phyloP scores from a whole-genome alignment of 92 coral and sea anemone genomes.

The Meandrina meandrites region DNA sequence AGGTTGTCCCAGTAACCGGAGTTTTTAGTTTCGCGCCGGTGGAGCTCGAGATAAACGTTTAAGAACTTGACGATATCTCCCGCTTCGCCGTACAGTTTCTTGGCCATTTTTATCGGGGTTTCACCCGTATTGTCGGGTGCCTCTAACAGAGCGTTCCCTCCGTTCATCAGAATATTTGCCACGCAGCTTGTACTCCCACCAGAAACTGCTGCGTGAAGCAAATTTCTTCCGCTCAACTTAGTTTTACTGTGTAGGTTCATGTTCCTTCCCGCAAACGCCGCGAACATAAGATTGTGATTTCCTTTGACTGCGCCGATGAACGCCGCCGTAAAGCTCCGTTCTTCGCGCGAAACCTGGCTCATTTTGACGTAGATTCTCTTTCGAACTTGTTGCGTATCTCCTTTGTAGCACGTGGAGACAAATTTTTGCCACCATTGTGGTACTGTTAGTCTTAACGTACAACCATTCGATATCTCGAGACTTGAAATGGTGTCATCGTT shows the following conservation, averaged over 20 bases:
- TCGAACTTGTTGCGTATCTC: constrained; percentile 58
- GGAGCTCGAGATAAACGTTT: constrained; percentile 56
- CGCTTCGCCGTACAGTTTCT: constrained; percentile 22
- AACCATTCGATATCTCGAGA: constrained; percentile 23
- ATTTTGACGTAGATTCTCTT: constrained; percentile 65
- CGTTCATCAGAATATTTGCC: constrained; percentile 66
- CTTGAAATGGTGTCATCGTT: constrained; percentile 20
- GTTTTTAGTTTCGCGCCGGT: constrained; percentile 35
- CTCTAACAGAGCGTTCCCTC: constrained; percentile 61
- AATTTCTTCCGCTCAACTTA: constrained; percentile 57
- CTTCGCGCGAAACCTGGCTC: constrained; percentile 69
- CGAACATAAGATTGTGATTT: constrained; percentile 62
- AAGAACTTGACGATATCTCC: constrained; percentile 55
- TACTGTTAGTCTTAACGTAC: constrained; percentile 45
- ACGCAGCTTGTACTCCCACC: constrained; percentile 61
- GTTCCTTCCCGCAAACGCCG: constrained; percentile 52
- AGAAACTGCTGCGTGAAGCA: constrained; percentile 74
- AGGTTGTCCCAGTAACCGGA: constrained; percentile 45
- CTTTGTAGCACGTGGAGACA: constrained; percentile 58
- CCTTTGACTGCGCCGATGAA: constrained; percentile 71
- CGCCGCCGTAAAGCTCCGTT: constrained; percentile 69
- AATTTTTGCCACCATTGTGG: constrained; percentile 78
- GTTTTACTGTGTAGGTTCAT: constrained; percentile 44
- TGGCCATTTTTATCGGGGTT: constrained; percentile 63
- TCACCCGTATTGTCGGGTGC: constrained; percentile 50